Conservation (phyloP, 1,140 invertebrate genomes). For the Micrasema minimum region DNA sequence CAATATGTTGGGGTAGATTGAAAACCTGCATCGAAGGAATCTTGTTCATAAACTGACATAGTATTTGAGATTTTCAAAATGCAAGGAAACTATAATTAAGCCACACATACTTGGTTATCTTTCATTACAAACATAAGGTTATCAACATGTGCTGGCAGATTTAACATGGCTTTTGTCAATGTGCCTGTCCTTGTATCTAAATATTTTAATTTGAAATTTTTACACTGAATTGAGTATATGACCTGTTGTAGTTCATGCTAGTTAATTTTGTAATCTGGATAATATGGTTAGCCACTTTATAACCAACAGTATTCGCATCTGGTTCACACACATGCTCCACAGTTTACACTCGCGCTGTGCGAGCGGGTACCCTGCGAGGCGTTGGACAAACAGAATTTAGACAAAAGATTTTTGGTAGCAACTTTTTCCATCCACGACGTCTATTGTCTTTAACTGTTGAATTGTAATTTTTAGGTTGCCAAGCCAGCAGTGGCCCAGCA, state of each 20-base stretch:
- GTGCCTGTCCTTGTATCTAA: neutral
- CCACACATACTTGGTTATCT: too few species aligned
- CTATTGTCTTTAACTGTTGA: too few species aligned
- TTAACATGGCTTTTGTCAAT: neutral
- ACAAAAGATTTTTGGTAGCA: too few species aligned
- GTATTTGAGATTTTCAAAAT: constrained; percentile 30
- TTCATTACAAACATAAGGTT: neutral
- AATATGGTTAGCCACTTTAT: too few species aligned
- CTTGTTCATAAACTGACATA: constrained; percentile 15
- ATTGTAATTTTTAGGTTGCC: neutral
- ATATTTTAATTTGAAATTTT: neutral
- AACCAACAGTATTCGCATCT: too few species aligned
- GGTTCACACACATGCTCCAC: too few species aligned
- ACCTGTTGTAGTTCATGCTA: too few species aligned
- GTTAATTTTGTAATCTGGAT: too few species aligned
- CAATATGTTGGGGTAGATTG: constrained; percentile 45
- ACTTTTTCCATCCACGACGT: too few species aligned
- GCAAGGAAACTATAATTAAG: neutral
- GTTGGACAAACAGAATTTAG: too few species aligned
- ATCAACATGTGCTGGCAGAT: neutral
- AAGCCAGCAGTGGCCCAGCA: neutral
- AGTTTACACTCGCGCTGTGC: too few species aligned
- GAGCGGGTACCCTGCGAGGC: too few species aligned
- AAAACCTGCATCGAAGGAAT: constrained; percentile 39
- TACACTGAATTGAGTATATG: neutral